Evolutionary conservation across 1,140 invertebrate genomes (phyloP), one percentile per base, ranked within the genome.

Genomic region (Cotesia typhae): DNA sequence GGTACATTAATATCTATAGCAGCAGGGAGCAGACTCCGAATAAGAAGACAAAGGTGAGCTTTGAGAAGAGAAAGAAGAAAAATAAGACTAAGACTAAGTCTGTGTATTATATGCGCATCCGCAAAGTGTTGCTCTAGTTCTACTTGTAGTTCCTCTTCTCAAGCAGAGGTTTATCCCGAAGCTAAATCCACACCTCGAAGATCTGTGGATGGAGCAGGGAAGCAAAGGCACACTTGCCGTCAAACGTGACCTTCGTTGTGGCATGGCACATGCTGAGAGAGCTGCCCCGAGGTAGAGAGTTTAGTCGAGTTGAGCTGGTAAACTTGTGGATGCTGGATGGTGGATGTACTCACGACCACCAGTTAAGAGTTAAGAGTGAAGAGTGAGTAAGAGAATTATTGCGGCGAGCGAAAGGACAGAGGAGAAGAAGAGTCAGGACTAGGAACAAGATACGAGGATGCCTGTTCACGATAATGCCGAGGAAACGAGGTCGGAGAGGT

Each of bases 241-340:
- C 64, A 60, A 72, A 72, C 70, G 70, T 72, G 70, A 72, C 70
- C 70, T 72, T 65, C 61, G 61, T 52, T 17, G 41, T 41, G 28
- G 12, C 17, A 51, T 41, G 28, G 12, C 17, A 51, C 36, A 60
- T 57, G 37, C 12, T 6, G 17, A 41, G 65, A 67, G 65, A 67
- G 51, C 41, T 53, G 20, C 65, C 53, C 65, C 52, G 51, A 47
- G 41, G 41, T 47, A 47, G 41, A 47, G 41, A 47, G 41, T 47
- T 47, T 47, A 47, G 41, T 47, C 10, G 41, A 47, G 41, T 47
- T 9, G 41, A 47, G 41, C 28, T 28, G 28, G 28, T 59, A 9
- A 59, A 20, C 17, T 59, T 59, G 57, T 17, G 20, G 47, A 36
- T 41, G 28, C 28, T 28, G 28, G 28, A 28, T 28, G 3, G 28